Percentiles rank a stretch among this genome's conserved stretches.
Evolutionary conservation across 2,888 invertebrate species (phyloP).

Genomic region (Tipula helvola): DNA sequence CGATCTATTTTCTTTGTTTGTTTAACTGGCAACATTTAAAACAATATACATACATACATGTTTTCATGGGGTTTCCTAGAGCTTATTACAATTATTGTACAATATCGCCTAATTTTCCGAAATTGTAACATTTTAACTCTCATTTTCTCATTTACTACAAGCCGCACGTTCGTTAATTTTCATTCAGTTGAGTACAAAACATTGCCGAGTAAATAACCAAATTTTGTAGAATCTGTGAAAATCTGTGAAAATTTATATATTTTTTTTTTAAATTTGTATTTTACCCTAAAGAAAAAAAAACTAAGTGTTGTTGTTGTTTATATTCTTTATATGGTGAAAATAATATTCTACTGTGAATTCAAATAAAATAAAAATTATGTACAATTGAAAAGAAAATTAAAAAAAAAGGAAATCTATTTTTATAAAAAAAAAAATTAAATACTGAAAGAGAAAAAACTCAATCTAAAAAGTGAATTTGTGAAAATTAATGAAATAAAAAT

Average conservation of each 20-base stretch:
- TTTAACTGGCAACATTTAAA: neutral
- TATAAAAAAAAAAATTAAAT: neutral
- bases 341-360: neutral
- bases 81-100: neutral
- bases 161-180: neutral
- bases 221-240: neutral
- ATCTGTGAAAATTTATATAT: neutral
- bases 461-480: neutral
- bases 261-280: neutral
- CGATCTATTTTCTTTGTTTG: neutral
- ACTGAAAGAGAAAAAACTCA: neutral
- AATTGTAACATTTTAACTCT: neutral
- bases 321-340: neutral
- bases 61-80: neutral
- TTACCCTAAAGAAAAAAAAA: neutral
- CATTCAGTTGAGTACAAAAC: neutral
- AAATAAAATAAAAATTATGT: neutral
- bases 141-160: neutral
- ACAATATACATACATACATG: neutral
- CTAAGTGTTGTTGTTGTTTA: neutral
- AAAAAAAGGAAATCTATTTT: neutral
- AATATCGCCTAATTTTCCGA: neutral
- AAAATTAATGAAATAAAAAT: neutral
- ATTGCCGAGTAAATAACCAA: neutral
- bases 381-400: neutral